Conservation (phyloP, 2,797 vertebrate genomes). For the Trachops cirrhosus region DNA sequence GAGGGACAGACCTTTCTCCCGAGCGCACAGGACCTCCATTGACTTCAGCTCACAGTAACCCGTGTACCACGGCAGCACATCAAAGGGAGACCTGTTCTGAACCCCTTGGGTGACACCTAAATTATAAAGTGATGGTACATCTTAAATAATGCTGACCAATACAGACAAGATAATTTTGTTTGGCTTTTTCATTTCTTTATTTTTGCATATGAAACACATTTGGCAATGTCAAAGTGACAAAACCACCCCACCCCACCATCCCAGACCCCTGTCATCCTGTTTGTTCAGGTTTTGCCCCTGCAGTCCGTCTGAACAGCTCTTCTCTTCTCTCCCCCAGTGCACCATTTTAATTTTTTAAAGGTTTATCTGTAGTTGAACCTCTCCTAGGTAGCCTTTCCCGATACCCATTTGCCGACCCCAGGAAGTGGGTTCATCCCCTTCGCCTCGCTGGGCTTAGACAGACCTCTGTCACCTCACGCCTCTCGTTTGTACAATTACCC, state of each 20-base stretch:
- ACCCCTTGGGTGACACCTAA: not conserved
- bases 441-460: no score
- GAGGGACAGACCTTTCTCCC: no score
- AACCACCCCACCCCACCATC: rapidly evolving
- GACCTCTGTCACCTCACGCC: not conserved
- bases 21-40: not conserved
- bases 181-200: not conserved
- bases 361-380: not conserved
- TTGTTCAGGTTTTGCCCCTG: not conserved
- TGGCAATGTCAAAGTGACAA: not conserved
- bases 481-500: not conserved
- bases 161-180: not conserved
- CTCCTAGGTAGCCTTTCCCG: not conserved
- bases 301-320: rapidly evolving
- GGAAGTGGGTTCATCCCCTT: not conserved
- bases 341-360: not conserved
- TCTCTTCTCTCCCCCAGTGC: not conserved
- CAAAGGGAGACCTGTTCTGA: not conserved
- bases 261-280: not conserved
- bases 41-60: not conserved
- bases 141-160: not conserved
- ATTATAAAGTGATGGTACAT: not conserved
- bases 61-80: not conserved
- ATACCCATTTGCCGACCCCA: not conserved
- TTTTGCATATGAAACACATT: not conserved